Evolutionary conservation across 2,888 invertebrate species (phyloP), one percentile per base, ranked within the genome.

Genomic region (Tinea trinotella): DNA sequence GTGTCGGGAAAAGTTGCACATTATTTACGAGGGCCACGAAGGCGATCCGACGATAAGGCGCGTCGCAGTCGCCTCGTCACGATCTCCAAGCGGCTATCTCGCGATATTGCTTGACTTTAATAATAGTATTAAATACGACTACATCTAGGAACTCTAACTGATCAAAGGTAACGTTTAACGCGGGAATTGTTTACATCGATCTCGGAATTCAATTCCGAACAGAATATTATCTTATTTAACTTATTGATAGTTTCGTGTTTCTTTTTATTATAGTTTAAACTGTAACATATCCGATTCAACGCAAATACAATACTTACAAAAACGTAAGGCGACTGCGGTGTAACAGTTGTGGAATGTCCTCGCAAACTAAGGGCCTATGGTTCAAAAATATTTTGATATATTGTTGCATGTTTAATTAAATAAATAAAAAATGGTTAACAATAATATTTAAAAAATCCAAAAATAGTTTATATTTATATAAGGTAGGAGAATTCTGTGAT

Each of bases 11-110:
- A 83, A 83, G 79, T 81, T 82, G 81, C 80, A 75, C 81, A 81
- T 83, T 84, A 85, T 85, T 83, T 85, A 85, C 84, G 81, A 78
- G 67, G 72, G 67, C 82, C 84, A 84, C 84, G 84, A 84, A 81
- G 71, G 67, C 80, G 85, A 83, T 85, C 76, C 74, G 64, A 71
- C 77, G 85, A 85, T 85, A 84, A 85, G 78, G 78, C 77, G 76
- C 82, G 82, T 85, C 83, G 82, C 81, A 81, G 76, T 73, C 79
- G 70, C 79, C 74, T 72, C 80, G 82, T 85, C 85, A 85, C 85
- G 85, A 85, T 85, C 83, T 81, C 58, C 61, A 63, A 18, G 50
- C 52, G 36, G 53, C 81, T 83, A 82, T 82, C 81, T 76, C 60
- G 66, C 66, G 77, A 81, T 81, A 80, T 76, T 75, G 74, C 68